Conservation (phyloP, 1,140 invertebrate genomes). For the Tetramorium simillimum region DNA sequence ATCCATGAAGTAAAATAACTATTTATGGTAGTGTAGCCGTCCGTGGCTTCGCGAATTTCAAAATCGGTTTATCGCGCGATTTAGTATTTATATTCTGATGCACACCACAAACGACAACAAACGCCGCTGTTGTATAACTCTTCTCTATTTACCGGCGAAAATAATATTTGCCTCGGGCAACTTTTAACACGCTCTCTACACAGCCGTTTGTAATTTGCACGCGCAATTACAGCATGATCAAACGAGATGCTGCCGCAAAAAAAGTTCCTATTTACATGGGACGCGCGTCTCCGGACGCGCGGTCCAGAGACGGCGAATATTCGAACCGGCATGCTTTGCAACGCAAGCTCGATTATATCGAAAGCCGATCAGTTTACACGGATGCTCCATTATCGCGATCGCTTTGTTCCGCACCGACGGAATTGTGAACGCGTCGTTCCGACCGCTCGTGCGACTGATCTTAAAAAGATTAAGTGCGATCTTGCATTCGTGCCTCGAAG, state of each 20-base stretch:
- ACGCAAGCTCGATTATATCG: constrained; percentile 53
- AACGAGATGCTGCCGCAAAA: constrained; percentile 47
- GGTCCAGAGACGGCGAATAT: constrained; percentile 46
- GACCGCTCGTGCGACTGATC: constrained; percentile 3
- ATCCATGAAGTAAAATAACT: background rate
- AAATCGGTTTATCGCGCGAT: constrained; percentile 31
- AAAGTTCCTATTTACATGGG: constrained; percentile 51
- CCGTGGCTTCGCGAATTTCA: background rate
- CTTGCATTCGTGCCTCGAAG: constrained; percentile 33
- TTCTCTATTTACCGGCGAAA: background rate
- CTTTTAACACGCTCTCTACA: constrained; percentile 28
- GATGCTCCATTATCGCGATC: constrained; percentile 55
- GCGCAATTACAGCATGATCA: constrained; percentile 67
- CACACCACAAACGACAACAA: background rate
- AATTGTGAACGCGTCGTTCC: background rate
- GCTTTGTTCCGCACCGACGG: constrained; percentile 37
- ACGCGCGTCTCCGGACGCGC: background rate
- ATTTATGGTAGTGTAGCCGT: background rate
- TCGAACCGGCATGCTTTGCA: constrained; percentile 37
- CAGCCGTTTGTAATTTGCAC: constrained; percentile 56
- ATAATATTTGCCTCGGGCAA: constrained; percentile 14
- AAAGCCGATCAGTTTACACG: constrained; percentile 62
- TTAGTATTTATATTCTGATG: constrained; percentile 23
- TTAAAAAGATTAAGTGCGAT: constrained; percentile 51
- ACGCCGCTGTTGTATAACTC: background rate